Conservation (phyloP, 2,888 invertebrate species). For the Meteorus cinctellus region DNA sequence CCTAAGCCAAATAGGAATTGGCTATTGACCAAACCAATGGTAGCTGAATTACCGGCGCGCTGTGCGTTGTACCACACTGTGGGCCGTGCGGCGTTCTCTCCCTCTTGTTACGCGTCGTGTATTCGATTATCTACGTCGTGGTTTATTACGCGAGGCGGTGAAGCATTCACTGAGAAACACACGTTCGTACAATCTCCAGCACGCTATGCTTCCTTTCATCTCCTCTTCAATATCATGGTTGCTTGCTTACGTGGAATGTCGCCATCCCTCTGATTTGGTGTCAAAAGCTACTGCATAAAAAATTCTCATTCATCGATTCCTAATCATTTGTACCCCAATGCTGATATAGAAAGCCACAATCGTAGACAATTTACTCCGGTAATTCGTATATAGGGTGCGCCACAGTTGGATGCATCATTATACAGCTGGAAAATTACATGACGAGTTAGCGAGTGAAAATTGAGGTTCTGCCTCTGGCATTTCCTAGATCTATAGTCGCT, state of each 20-base stretch:
- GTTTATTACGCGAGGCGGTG: slow-evolving; percentile 62
- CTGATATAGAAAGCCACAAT: neutral
- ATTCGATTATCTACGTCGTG: slow-evolving; percentile 70
- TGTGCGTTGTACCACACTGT: slow-evolving; percentile 49
- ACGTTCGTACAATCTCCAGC: slow-evolving; percentile 6
- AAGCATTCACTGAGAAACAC: slow-evolving; percentile 29
- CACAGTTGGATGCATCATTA: slow-evolving; percentile 37
- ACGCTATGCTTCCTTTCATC: slow-evolving; percentile 9
- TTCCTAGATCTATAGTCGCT: neutral
- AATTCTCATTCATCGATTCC: neutral
- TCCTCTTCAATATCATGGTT: slow-evolving; percentile 27
- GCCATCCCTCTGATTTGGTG: neutral
- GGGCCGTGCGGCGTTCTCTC: slow-evolving; percentile 44
- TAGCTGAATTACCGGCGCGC: slow-evolving; percentile 68
- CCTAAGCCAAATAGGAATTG: slow-evolving; percentile 70
- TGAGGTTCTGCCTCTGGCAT: slow-evolving; percentile 36
- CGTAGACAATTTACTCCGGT: slow-evolving; percentile 36
- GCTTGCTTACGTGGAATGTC: slow-evolving; percentile 14
- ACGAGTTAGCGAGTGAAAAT: slow-evolving; percentile 40
- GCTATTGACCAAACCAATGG: slow-evolving; percentile 72
- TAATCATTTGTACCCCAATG: neutral
- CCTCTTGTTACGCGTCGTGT: slow-evolving; percentile 69
- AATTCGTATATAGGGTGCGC: slow-evolving; percentile 28
- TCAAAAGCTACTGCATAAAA: neutral
- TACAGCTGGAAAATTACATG: slow-evolving; percentile 38